Percentiles rank a stretch among this genome's conserved stretches.
These are phyloP conservation scores for Gephyroberyx darwinii DNA, from an alignment of 2,797 vertebrate genomes.

Conservation along the genomic window DNA sequence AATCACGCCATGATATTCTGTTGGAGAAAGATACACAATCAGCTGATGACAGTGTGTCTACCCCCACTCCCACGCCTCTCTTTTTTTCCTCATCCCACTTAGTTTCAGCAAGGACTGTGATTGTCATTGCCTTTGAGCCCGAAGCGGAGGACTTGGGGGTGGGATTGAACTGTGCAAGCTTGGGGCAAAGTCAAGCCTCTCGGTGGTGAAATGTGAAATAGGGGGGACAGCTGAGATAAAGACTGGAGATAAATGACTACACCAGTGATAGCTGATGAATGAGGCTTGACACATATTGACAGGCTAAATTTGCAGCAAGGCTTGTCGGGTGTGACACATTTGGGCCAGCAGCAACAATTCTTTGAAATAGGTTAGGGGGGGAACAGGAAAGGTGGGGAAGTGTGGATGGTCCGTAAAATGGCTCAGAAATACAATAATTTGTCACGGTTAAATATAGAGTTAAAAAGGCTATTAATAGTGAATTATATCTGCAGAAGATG, in stretches of 20 bases:
- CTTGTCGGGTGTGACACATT: constrained; percentile 83
- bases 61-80: constrained; percentile 9
- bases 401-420: constrained; percentile 58
- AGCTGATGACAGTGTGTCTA: constrained; percentile 32
- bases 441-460: constrained; percentile 77
- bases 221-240: constrained; percentile 70
- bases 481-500: constrained; percentile 78
- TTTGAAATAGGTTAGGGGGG: constrained; percentile 68
- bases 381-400: constrained; percentile 42
- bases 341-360: constrained; percentile 71
- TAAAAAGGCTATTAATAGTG: constrained; percentile 77
- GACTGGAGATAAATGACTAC: constrained; percentile 44
- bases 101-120: constrained; percentile 59
- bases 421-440: constrained; percentile 79
- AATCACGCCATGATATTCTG: constrained; percentile 1
- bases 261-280: constrained; percentile 76
- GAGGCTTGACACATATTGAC: constrained; percentile 81
- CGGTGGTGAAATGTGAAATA: constrained; percentile 67
- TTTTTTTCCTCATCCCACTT: constrained; percentile 22
- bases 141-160: constrained; percentile 56
- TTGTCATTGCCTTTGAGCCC: constrained; percentile 66
- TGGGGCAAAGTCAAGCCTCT: constrained; percentile 73
- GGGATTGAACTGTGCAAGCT: constrained; percentile 62
- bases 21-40: constrained; percentile 42
- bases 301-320: constrained; percentile 79